Evolutionary conservation across 1,140 invertebrate genomes (phyloP).

Genomic region (Drosophila simulans): DNA sequence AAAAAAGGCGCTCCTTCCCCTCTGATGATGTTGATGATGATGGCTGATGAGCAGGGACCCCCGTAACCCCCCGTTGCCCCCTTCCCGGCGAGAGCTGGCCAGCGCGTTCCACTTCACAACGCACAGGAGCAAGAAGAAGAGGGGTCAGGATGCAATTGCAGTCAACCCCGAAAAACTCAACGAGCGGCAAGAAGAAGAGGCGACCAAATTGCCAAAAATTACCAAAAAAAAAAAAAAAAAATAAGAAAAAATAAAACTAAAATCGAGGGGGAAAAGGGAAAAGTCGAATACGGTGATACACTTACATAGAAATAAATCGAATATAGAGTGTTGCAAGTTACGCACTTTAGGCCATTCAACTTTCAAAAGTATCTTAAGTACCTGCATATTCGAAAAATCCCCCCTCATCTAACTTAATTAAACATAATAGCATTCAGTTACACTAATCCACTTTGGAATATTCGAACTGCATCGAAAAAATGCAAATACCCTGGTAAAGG

Average conservation of each 20-base stretch:
- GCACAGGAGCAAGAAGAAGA: conserved; percentile 46
- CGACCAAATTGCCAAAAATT: conserved; percentile 52
- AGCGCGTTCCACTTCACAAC: conserved; percentile 76
- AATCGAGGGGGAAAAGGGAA: background rate
- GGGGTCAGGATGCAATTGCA: conserved; percentile 69
- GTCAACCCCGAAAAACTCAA: conserved; percentile 69
- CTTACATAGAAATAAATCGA: background rate
- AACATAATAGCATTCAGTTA: background rate
- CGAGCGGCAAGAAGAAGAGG: conserved; percentile 37
- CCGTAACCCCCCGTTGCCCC: conserved; percentile 5
- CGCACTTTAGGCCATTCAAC: no score
- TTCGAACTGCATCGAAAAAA: conserved; percentile 11
- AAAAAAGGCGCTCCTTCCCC: conserved; percentile 29
- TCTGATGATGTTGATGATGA: conserved; percentile 48
- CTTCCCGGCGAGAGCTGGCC: conserved; percentile 14
- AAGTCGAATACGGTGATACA: background rate
- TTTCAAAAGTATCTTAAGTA: no score
- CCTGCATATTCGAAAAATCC: background rate
- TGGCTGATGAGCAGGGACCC: conserved; percentile 47
- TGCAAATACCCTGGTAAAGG: conserved; percentile 6
- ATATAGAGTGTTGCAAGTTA: no score
- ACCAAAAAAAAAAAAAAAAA: conserved; percentile 42
- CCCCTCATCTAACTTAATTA: background rate
- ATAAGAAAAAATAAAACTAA: conserved; percentile 21
- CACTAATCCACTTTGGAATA: background rate